Base-by-base conservation (phyloP, 2,888 invertebrate species). In the Eutolmus rufibarbis region DNA sequence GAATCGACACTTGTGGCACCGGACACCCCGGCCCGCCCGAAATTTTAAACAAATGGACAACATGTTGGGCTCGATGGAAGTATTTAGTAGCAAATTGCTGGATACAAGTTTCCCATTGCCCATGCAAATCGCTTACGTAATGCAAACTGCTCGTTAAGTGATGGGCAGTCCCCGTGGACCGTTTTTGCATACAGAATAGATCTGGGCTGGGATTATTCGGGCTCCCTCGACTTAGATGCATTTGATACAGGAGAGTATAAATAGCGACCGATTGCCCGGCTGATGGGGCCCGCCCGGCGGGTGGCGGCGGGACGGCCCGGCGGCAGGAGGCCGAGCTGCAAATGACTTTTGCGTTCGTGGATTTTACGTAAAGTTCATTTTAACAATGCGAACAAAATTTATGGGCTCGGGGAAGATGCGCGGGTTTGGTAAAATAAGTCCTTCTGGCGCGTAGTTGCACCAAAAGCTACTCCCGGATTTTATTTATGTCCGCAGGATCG, bases 101-200 rank as follows among this genome's bases (percentile, higher is more conserved):
- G 82, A 82, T 66, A 82, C 82, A 57, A 82, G 40, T 57, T 66
- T 51, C 51, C 82, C 82, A 82, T 28, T 82, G 57, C 57, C 82
- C 82, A 82, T 82, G 82, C 37, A 82, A 82, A 82, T 82, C 82
- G 82, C 82, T 82, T 82, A 82, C 82, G 82, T 57, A 82, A 82
- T 82, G 57, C 57, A 82, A 82, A 82, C 82, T 82, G 82, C 57
- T 82, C 82, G 82, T 82, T 82, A 82, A 82, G 82, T 82, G 82
- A 82, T 82, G 82, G 82, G 82, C 66, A 82, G 82, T 66, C 82
- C 82, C 82, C 23, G 37, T 57, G 82, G 66, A 57, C 82, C 57
- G 37, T 66, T 82, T 82, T 82, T 82, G 82, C 66, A 82, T 82
- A 57, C 82, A 57, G 82, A 82, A 82, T 82, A 23, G 40, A 82